Conservation (phyloP, 2,113 vertebrate species). For the Microcebus jonahi region DNA sequence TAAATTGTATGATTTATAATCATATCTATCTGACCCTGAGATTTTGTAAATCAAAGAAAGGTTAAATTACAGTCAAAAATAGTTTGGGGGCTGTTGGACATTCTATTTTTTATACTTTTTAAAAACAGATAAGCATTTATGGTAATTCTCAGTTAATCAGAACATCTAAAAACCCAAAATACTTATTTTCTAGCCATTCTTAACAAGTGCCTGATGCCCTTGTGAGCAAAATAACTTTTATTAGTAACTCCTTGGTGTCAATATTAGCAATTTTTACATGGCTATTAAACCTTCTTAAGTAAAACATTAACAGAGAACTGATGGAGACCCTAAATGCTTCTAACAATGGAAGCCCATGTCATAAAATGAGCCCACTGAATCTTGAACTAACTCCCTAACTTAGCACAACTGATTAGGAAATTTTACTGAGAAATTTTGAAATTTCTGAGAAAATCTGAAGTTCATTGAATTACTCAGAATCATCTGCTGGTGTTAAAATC, state of each 20-base stretch:
- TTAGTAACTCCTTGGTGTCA: not conserved
- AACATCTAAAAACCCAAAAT: not conserved
- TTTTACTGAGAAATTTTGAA: not conserved
- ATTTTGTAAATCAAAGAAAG: conserved; percentile 24
- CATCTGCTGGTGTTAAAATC: not conserved
- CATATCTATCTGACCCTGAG: not conserved
- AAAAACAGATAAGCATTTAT: not conserved
- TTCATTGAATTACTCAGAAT: not conserved
- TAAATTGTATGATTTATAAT: not conserved
- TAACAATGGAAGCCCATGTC: not conserved
- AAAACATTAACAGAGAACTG: not conserved
- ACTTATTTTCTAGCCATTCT: conserved; percentile 19
- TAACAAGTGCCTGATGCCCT: not conserved
- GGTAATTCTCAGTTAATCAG: not conserved
- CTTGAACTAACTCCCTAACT: not conserved
- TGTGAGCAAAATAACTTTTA: not conserved
- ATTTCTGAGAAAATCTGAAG: not conserved
- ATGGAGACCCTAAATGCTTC: not conserved
- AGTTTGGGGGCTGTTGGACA: not conserved
- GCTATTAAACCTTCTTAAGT: not conserved
- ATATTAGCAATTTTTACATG: not conserved
- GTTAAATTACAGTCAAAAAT: conserved; percentile 1
- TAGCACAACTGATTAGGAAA: not conserved
- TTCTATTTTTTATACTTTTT: not conserved
- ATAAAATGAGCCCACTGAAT: not conserved